phyloP scores from a whole-genome alignment of 2,113 vertebrate species.

The Neofelis nebulosa region DNA sequence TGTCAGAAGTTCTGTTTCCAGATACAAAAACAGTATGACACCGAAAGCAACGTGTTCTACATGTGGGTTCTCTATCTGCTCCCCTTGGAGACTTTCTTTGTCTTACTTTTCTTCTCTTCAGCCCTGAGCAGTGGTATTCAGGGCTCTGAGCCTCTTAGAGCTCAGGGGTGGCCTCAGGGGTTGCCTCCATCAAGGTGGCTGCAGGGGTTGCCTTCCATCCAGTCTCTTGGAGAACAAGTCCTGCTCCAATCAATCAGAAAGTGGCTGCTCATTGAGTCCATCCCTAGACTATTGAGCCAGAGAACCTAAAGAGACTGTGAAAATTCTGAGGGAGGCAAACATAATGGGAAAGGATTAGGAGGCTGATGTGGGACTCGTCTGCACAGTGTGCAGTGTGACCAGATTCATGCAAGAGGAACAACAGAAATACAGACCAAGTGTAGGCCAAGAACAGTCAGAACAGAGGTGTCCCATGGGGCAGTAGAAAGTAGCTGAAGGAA shows the following conservation, averaged over 20 bases:
- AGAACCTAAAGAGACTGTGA: neutral
- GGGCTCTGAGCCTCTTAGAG: neutral
- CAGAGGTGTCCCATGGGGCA: neutral
- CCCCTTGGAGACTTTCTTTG: neutral
- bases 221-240: neutral
- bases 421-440: neutral
- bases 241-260: neutral
- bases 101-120: neutral
- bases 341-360: no score
- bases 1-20: neutral
- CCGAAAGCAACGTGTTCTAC: neutral
- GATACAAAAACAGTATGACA: neutral
- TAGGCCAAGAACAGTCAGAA: neutral
- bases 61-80: neutral
- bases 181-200: neutral
- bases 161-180: no score
- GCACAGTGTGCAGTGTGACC: neutral
- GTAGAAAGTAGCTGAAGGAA: neutral
- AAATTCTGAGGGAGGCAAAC: neutral
- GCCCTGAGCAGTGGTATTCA: no score
- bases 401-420: neutral
- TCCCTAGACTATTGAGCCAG: neutral
- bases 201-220: neutral
- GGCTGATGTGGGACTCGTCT: fast-evolving
- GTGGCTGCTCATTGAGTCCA: no score